Evolutionary conservation across 2,113 vertebrate species (phyloP).

Genomic region (Synodontis membranacea): DNA sequence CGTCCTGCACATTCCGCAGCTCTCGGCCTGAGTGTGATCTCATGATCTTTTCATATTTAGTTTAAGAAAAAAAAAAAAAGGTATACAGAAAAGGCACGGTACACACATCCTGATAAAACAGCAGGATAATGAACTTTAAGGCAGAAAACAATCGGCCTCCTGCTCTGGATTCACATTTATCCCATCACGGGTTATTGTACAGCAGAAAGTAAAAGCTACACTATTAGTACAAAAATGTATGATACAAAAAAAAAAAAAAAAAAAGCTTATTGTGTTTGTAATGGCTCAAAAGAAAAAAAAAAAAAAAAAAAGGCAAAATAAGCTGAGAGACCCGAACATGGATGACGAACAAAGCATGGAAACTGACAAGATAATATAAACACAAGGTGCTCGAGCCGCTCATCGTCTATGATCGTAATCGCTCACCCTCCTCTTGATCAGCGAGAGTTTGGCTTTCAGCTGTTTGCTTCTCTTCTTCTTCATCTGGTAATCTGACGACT

Average conservation of each 20-base stretch:
- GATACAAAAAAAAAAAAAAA: not conserved
- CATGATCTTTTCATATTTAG: not conserved
- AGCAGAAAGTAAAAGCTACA: not conserved
- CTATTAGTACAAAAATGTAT: not conserved
- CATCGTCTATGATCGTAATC: conserved; percentile 78
- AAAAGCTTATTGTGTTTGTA: not conserved
- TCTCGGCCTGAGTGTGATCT: not conserved
- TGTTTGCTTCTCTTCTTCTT: conserved; percentile 80
- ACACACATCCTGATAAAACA: not conserved
- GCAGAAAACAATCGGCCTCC: not conserved
- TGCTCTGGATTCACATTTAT: not conserved
- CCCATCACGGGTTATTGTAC: not conserved
- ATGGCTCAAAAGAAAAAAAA: not conserved
- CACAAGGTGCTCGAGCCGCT: conserved; percentile 27
- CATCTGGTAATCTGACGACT: conserved; percentile 82
- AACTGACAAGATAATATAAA: not conserved
- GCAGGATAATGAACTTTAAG: not conserved
- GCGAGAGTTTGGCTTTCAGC: conserved; percentile 80
- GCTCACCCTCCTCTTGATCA: conserved; percentile 84
- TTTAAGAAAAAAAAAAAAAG: not conserved
- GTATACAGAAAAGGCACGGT: not conserved
- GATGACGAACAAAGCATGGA: not conserved
- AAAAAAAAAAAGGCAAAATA: not conserved
- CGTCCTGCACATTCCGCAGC: not conserved
- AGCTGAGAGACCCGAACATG: not conserved